These are phyloP conservation scores for Melanotaenia boesemani DNA, from an alignment of 2,797 vertebrate species.

Conservation along the genomic window DNA sequence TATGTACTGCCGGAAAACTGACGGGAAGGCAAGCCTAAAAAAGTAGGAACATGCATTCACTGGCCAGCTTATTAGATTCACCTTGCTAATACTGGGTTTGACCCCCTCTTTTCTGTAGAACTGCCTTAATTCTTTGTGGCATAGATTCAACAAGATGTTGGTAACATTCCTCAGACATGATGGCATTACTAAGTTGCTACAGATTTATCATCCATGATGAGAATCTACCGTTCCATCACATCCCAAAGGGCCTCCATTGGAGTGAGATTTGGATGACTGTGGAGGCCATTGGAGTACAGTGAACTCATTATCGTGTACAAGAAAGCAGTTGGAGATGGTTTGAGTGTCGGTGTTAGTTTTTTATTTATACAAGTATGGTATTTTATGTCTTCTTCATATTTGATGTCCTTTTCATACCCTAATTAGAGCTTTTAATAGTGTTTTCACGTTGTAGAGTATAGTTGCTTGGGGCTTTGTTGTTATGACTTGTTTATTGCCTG, in stretches of 20 bases:
- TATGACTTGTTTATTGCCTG: not conserved
- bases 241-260: too few species aligned
- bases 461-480: too few species aligned
- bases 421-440: not conserved
- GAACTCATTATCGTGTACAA: not conserved
- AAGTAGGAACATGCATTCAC: constrained; percentile 18
- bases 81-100: not conserved
- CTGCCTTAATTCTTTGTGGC: not conserved
- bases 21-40: constrained; percentile 50
- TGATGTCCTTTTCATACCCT: not conserved
- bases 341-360: too few species aligned
- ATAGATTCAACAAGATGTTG: not conserved
- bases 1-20: constrained; percentile 60
- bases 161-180: not conserved
- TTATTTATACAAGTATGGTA: not conserved
- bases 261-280: not conserved
- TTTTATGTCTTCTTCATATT: not conserved
- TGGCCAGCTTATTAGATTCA: not conserved
- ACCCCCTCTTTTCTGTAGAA: constrained; percentile 3
- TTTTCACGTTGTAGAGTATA: too few species aligned
- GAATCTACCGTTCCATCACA: not conserved
- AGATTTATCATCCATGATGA: not conserved
- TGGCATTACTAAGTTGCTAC: not conserved
- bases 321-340: too few species aligned
- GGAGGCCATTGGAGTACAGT: not conserved